These are phyloP conservation scores for Strix aluco DNA, from an alignment of 2,113 vertebrate species.

Conservation along the genomic window DNA sequence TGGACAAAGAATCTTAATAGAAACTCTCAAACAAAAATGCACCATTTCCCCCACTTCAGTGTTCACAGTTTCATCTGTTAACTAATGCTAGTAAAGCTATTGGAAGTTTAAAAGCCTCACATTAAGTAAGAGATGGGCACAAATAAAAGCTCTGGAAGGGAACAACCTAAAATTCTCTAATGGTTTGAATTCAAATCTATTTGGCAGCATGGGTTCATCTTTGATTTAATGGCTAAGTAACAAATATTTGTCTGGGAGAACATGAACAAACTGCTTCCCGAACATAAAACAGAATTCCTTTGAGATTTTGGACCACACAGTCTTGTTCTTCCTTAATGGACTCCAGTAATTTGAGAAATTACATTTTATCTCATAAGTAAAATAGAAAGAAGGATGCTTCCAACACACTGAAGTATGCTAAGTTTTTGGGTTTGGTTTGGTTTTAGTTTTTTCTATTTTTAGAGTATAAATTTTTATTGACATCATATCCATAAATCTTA, in stretches of 20 bases:
- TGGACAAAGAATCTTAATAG: neutral
- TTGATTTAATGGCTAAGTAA: slow-evolving; percentile 40
- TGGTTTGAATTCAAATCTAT: slow-evolving; percentile 28
- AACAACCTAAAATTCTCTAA: neutral
- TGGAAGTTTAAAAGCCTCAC: neutral
- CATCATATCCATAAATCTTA: slow-evolving; percentile 1
- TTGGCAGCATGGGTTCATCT: neutral
- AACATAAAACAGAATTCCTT: slow-evolving; percentile 52
- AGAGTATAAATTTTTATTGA: neutral
- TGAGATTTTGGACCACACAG: slow-evolving; percentile 58
- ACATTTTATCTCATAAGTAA: slow-evolving; percentile 32
- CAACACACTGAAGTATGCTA: neutral
- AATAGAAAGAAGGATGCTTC: neutral
- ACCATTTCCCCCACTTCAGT: neutral
- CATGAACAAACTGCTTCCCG: slow-evolving; percentile 35
- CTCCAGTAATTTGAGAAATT: slow-evolving; percentile 43
- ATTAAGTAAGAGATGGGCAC: neutral
- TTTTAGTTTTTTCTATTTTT: neutral
- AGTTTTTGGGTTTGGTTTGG: neutral
- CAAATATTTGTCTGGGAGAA: slow-evolving; percentile 51
- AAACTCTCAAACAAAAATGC: neutral
- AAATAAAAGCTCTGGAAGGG: slow-evolving; percentile 26
- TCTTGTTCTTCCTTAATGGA: slow-evolving; percentile 19
- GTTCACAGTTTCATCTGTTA: neutral
- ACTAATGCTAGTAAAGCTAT: neutral